Conservation (phyloP, 2,113 vertebrate species). For the Eonycteris spelaea region DNA sequence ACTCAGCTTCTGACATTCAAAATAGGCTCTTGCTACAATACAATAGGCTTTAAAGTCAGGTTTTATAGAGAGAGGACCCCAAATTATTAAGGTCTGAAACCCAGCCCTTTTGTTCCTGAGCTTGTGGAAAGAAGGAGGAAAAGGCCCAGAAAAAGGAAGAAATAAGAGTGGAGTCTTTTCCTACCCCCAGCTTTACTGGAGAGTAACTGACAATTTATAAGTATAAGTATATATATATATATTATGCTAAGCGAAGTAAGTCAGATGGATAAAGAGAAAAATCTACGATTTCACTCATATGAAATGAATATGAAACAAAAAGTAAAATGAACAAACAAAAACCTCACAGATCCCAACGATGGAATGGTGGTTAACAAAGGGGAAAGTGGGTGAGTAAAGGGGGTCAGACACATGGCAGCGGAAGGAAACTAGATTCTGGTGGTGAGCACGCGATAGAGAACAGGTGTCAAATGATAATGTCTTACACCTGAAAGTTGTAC, state of each 20-base stretch:
- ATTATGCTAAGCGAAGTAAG: neutral
- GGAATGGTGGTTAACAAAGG: neutral
- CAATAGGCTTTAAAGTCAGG: neutral
- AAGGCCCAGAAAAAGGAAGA: neutral
- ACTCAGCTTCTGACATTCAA: neutral
- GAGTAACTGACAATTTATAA: neutral
- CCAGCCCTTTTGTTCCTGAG: neutral
- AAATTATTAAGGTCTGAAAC: neutral
- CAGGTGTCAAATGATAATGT: neutral
- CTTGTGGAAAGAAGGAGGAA: neutral
- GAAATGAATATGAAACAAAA: neutral
- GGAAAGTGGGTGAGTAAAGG: too few relatives aligned
- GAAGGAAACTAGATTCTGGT: neutral
- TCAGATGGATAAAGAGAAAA: neutral
- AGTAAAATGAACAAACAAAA: neutral
- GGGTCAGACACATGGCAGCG: neutral
- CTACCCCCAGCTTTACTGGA: neutral
- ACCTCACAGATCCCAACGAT: neutral
- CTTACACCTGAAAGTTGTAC: neutral
- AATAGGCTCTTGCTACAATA: neutral
- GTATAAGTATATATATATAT: neutral
- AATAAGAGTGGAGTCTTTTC: neutral
- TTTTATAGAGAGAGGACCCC: neutral
- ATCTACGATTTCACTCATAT: neutral
- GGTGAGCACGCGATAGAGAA: neutral